phyloP scores from a whole-genome alignment of 2,113 vertebrate genomes.

The Hyperoodon ampullatus region DNA sequence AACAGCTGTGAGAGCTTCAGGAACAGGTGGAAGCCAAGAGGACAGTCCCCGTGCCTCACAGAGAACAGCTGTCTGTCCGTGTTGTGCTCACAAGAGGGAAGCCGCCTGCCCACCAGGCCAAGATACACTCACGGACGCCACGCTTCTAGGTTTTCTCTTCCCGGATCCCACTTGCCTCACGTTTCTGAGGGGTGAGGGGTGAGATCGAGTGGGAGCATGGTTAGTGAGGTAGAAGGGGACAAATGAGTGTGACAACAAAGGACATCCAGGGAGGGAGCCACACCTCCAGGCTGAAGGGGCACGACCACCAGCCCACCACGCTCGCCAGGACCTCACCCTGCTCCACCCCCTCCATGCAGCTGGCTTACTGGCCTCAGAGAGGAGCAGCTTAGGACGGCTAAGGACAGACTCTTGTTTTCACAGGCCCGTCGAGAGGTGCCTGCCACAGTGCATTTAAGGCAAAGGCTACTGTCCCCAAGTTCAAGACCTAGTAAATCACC shows the following conservation, averaged over 20 bases:
- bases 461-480: neutral
- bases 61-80: neutral
- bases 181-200: neutral
- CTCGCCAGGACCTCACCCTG: neutral
- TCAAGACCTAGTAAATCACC: neutral
- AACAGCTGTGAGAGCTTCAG: conserved; percentile 32
- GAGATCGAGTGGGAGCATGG: neutral
- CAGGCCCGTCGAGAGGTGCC: neutral
- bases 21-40: conserved; percentile 46
- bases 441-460: conserved; percentile 46
- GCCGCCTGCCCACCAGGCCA: neutral
- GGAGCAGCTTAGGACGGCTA: neutral
- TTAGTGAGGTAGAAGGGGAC: conserved; percentile 66
- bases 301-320: fast-evolving
- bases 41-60: neutral
- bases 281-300: neutral
- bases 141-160: neutral
- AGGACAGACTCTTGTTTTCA: neutral
- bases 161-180: fast-evolving
- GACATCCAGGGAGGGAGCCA: neutral
- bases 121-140: neutral
- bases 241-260: neutral
- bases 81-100: neutral
- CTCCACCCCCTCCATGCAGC: neutral
- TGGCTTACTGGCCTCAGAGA: neutral